Conservation (phyloP, 2,113 vertebrate species). For the Vulpes lagopus region DNA sequence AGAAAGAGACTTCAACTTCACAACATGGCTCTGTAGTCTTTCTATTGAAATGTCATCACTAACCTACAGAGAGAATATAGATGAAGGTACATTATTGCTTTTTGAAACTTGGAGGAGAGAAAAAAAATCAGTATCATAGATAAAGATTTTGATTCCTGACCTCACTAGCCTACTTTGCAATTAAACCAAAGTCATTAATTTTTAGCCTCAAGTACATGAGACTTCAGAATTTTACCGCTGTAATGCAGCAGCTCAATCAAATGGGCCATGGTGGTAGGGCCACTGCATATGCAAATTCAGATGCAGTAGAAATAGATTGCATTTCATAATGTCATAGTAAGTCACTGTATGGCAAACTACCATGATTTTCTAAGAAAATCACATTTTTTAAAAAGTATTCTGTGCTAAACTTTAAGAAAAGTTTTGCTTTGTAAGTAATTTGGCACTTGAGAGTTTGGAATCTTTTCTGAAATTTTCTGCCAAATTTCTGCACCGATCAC, state of each 20-base stretch:
- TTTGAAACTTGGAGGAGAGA: slow-evolving; percentile 9
- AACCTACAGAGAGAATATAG: slow-evolving; percentile 32
- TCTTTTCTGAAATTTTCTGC: neutral
- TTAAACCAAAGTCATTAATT: slow-evolving; percentile 70
- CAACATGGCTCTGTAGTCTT: neutral
- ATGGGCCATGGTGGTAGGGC: neutral
- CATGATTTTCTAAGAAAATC: neutral
- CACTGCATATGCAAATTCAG: slow-evolving; percentile 54
- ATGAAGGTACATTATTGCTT: slow-evolving; percentile 33
- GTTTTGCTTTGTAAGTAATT: neutral
- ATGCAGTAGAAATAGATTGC: neutral
- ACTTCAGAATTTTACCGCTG: slow-evolving; percentile 39
- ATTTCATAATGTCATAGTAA: slow-evolving; percentile 33
- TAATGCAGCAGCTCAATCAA: neutral
- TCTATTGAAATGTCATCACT: neutral
- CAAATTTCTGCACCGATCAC: neutral
- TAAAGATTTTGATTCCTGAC: slow-evolving; percentile 66
- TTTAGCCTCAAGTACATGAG: slow-evolving; percentile 70
- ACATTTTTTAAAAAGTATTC: neutral
- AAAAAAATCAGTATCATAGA: slow-evolving; percentile 22
- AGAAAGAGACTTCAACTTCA: neutral
- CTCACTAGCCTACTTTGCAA: neutral
- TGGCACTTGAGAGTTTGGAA: neutral
- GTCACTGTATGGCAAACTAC: slow-evolving; percentile 28
- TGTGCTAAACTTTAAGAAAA: neutral